Base-by-base conservation (phyloP, 2,113 vertebrate genomes). In the Entomyzon cyanotis region DNA sequence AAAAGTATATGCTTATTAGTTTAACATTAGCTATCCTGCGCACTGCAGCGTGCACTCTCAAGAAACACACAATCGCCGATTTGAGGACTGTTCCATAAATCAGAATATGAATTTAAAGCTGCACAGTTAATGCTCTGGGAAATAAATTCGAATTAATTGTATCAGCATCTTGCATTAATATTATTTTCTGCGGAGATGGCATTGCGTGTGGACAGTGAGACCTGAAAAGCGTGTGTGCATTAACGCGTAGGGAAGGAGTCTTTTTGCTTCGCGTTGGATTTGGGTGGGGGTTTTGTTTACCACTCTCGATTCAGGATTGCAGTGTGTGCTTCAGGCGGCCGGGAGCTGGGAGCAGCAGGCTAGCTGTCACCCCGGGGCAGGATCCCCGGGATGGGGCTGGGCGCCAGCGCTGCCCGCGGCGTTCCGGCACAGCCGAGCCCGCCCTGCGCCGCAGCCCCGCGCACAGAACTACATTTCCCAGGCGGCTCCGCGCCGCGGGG, bases 401-500 rank as follows among this genome's bases (percentile, higher is more conserved):
- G 11, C 39, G 39, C 39, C 39, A 39, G 39, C 39, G 39, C 39
- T 39, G 39, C 31, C 52, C 46, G 13, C 49, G 15, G 39, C 19
- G 7, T 12, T 24, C 31, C 46, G 21, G 13, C 77, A 10, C 10
- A 31, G 13, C 39, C 2, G 2, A 8, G 6, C 23, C 3, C 28
- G 2, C 0, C 12, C 15, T 10, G 0, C 4, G 39, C 39, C 39
- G 11, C 42, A 15, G 13, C 33, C 1, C 1, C 6, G 2, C 50
- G 7, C 15, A 3, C 19, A n/a, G 41, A 79, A 97, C 97, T 97
- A 89, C 97, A 88, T 53, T 94, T 96, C 95, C 97, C 94, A 88
- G 17, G 63, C 55, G 56, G 12, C 84, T 0, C 63, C 70, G 93
- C 96, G 50, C 28, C 6, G 6, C 19, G 35, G 24, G 7, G 31